phyloP scores from a whole-genome alignment of 1,140 invertebrate genomes.

The Hyles vespertilio region DNA sequence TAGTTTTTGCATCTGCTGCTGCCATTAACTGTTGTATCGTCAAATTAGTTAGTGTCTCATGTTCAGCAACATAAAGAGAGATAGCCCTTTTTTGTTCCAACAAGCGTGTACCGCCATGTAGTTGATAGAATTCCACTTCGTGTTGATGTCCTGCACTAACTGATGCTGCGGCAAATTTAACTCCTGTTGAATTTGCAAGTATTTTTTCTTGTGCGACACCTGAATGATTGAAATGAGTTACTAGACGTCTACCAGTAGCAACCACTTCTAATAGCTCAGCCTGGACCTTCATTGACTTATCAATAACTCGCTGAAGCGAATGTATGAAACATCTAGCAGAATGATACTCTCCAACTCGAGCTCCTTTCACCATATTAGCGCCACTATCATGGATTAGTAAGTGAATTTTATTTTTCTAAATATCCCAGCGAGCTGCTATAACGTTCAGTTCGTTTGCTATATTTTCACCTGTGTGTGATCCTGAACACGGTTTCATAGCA shows the following conservation, averaged over 20 bases:
- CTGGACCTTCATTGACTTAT: too few species aligned
- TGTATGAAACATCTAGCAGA: constrained; percentile 35
- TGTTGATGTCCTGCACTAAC: too few species aligned
- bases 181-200: constrained; percentile 26
- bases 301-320: too few species aligned
- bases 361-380: constrained; percentile 38
- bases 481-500: constrained; percentile 32
- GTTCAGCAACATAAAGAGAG: constrained; percentile 34
- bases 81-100: too few species aligned
- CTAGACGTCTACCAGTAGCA: constrained; percentile 26
- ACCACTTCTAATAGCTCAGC: constrained; percentile 21
- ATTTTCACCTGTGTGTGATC: constrained; percentile 29
- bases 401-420: constrained; percentile 26
- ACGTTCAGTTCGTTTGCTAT: constrained; percentile 31
- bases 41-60: constrained; percentile 18
- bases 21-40: not conserved
- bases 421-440: constrained; percentile 28
- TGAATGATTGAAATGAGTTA: constrained; percentile 38
- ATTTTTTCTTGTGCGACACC: constrained; percentile 32
- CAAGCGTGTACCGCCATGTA: too few species aligned
- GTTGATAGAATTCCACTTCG: too few species aligned
- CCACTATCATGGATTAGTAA: constrained; percentile 36
- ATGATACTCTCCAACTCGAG: constrained; percentile 27
- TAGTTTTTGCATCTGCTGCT: too few species aligned
- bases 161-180: too few species aligned